Conservation (phyloP, 2,113 vertebrate genomes). For the human (Homo sapiens) region DNA sequence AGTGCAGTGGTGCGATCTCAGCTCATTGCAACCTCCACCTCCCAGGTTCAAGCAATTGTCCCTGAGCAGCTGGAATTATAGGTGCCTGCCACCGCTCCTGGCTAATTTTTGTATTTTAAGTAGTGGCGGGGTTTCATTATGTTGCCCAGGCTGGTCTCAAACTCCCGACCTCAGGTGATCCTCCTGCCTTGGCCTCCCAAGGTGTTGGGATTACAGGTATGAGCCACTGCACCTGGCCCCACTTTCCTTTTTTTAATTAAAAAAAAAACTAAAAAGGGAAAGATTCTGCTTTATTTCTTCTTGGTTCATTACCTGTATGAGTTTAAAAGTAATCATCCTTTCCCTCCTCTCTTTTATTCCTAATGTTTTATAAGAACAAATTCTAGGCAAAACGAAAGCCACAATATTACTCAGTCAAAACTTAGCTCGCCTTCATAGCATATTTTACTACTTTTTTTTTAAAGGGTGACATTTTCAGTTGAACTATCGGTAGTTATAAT, state of each 20-base stretch:
- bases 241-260: background rate
- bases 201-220: too few species aligned
- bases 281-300: background rate
- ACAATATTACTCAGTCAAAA: conserved; percentile 21
- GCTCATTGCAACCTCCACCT: too few species aligned
- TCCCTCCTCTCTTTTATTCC: background rate
- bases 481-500: background rate
- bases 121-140: background rate
- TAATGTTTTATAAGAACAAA: background rate
- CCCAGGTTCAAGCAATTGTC: too few species aligned
- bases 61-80: too few species aligned
- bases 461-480: conserved; percentile 41
- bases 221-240: too few species aligned
- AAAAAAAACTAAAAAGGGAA: background rate
- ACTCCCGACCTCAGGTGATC: too few species aligned
- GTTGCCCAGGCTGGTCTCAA: background rate
- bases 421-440: background rate
- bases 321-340: background rate
- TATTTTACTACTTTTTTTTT: background rate
- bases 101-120: too few species aligned
- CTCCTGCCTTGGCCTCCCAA: too few species aligned
- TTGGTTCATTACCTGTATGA: background rate
- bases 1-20: too few species aligned
- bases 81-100: too few species aligned
- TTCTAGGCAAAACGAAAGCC: background rate